Percentiles rank a stretch among this genome's conserved stretches.
Conservation (phyloP, 1,140 invertebrate species). For the Chymomyza costata region DNA sequence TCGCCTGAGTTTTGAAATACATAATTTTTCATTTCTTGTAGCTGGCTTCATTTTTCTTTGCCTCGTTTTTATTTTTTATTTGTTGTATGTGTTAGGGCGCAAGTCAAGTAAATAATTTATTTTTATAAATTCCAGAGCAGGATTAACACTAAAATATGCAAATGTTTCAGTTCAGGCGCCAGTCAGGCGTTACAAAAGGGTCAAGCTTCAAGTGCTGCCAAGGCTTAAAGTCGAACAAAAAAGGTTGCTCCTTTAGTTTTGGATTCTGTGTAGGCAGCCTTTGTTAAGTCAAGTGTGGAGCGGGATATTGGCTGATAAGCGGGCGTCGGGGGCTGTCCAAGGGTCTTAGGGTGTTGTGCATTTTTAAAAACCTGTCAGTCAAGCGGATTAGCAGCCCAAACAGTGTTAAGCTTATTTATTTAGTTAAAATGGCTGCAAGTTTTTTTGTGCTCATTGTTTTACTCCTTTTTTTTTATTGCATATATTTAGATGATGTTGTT, state of each 20-base stretch:
- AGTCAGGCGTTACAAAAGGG: constrained; percentile 31
- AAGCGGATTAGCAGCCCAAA: constrained; percentile 52
- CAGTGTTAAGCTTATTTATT: constrained; percentile 63
- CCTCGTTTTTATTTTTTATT: constrained; percentile 3
- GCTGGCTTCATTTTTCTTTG: neutral
- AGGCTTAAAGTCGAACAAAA: constrained; percentile 36
- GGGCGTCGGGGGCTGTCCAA: no score
- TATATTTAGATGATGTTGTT: neutral
- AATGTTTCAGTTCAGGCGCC: constrained; percentile 40
- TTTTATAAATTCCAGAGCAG: constrained; percentile 69
- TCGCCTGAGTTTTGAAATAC: no score
- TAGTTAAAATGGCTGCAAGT: constrained; percentile 51
- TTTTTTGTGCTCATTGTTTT: neutral
- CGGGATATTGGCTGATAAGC: no score
- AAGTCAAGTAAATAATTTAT: constrained; percentile 66
- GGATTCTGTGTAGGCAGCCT: no score
- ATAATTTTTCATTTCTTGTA: no score
- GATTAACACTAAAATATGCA: constrained; percentile 71
- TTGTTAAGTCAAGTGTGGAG: no score
- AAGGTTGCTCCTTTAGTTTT: no score
- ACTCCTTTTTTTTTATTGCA: neutral
- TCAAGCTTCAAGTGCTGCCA: constrained; percentile 24
- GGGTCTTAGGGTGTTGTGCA: no score
- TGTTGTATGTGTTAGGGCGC: constrained; percentile 1
- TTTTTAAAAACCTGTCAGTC: constrained; percentile 33